Conservation (phyloP, 2,888 invertebrate species). For the Halocaridina rubra region DNA sequence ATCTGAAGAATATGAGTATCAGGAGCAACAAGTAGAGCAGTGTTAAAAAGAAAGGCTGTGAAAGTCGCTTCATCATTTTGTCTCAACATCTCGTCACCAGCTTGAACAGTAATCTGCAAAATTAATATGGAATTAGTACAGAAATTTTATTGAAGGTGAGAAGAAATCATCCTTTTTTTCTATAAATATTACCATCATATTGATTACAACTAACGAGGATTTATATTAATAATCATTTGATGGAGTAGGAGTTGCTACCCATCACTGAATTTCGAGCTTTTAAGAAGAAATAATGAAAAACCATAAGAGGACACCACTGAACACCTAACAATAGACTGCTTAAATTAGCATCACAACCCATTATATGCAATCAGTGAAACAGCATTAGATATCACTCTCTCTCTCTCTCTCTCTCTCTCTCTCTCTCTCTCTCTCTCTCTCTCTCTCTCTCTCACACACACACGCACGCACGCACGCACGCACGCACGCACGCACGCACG, state of each 20-base stretch:
- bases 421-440: background rate
- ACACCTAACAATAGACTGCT: too few relatives aligned
- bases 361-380: too few relatives aligned
- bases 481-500: background rate
- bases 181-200: background rate
- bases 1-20: background rate
- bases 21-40: background rate
- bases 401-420: background rate
- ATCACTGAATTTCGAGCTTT: background rate
- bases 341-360: too few relatives aligned
- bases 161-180: background rate
- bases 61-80: background rate
- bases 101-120: background rate
- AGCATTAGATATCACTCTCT: background rate
- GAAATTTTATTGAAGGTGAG: background rate
- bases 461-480: background rate
- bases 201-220: background rate
- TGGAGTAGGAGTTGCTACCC: background rate
- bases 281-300: too few relatives aligned
- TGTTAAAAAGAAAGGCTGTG: background rate
- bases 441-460: background rate
- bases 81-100: conserved; percentile 27
- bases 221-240: background rate
- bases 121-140: background rate
- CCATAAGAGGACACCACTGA: too few relatives aligned